These are phyloP conservation scores for Squalus acanthias DNA, from an alignment of 2,797 vertebrate species.

Conservation along the genomic window DNA sequence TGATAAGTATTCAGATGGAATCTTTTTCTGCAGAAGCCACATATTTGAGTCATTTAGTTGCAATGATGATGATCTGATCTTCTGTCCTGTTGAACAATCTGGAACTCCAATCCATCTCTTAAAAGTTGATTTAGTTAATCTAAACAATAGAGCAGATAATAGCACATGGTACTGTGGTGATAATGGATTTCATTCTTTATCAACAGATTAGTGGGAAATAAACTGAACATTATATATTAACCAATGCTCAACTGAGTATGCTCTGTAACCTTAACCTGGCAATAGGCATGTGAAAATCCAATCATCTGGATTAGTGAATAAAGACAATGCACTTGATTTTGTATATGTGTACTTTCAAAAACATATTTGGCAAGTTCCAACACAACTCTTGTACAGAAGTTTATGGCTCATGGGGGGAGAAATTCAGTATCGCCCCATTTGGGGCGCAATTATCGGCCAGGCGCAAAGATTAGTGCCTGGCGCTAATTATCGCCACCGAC, in stretches of 20 bases:
- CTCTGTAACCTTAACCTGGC: background rate
- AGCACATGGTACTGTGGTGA: background rate
- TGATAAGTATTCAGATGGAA: no score
- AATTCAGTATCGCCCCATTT: no score
- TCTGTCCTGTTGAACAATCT: background rate
- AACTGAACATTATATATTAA: background rate
- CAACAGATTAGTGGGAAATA: background rate
- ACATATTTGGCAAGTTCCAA: background rate
- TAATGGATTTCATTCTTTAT: background rate
- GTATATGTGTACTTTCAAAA: background rate
- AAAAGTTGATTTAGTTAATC: background rate
- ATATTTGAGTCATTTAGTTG: background rate
- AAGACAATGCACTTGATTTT: background rate
- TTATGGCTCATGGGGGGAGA: background rate
- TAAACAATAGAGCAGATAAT: background rate
- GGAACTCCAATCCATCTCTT: background rate
- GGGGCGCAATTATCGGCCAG: no score
- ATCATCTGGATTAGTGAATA: background rate
- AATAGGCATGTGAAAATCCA: background rate
- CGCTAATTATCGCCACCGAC: no score
- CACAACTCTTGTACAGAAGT: background rate
- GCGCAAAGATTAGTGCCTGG: no score
- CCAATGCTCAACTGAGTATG: background rate
- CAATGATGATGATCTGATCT: background rate
- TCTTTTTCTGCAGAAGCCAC: background rate